phyloP scores from a whole-genome alignment of 2,113 vertebrate genomes.

The Ciconia maguari region DNA sequence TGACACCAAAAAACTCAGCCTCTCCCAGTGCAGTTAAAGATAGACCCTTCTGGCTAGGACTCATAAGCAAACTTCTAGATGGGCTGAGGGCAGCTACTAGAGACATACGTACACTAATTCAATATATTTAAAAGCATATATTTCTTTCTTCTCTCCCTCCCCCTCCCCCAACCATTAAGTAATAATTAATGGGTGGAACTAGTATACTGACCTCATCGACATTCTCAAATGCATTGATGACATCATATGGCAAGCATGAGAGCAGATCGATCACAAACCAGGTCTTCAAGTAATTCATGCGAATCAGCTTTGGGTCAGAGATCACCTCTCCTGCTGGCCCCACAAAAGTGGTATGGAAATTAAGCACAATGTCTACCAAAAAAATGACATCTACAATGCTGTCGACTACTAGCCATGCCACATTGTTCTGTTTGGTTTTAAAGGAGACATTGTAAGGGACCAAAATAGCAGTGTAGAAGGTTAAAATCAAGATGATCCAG shows the following conservation, averaged over 20 bases:
- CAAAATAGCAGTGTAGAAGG: constrained; percentile 97
- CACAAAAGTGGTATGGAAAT: constrained; percentile 97
- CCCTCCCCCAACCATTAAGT: not conserved
- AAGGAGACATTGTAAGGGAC: constrained; percentile 98
- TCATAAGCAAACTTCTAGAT: not conserved
- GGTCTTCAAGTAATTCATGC: constrained; percentile 98
- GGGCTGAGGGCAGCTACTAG: not conserved
- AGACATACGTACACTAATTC: not conserved
- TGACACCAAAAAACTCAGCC: not conserved
- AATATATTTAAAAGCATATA: not conserved
- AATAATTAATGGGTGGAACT: constrained; percentile 16
- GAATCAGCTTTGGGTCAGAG: constrained; percentile 95
- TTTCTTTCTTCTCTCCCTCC: not conserved
- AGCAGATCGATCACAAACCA: constrained; percentile 98
- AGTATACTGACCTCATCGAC: constrained; percentile 92
- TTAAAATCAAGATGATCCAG: constrained; percentile 98
- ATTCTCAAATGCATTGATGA: constrained; percentile 98
- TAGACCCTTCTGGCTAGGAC: not conserved
- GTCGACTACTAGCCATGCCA: constrained; percentile 95
- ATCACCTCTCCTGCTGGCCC: constrained; percentile 95
- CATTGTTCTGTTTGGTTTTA: constrained; percentile 98
- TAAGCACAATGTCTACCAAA: constrained; percentile 95
- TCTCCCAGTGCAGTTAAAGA: not conserved
- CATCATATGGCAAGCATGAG: constrained; percentile 94
- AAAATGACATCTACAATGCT: constrained; percentile 98